phyloP scores from a whole-genome alignment of 37 sponge, comb jelly and placozoan species.

The Haliclona indistincta region DNA sequence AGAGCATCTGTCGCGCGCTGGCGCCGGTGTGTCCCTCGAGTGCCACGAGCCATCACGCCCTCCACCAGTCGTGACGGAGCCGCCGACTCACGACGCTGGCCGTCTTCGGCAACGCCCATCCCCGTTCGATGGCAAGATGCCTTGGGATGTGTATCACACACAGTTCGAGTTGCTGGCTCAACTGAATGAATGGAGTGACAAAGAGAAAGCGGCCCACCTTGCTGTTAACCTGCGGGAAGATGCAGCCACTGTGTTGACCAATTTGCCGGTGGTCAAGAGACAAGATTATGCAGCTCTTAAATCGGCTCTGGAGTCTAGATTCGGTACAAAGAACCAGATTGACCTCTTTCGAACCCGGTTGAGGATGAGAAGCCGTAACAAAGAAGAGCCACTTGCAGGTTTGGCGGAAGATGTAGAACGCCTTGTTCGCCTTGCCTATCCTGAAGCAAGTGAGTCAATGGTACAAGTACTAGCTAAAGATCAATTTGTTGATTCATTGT shows the following conservation, averaged over 20 bases:
- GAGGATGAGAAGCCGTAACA: background rate
- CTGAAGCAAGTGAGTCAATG: constrained; percentile 6
- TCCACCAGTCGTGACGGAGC: no score
- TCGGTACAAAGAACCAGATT: constrained; percentile 24
- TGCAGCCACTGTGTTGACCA: constrained; percentile 1
- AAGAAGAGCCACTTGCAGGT: constrained; percentile 22
- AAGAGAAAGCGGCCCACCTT: constrained; percentile 17
- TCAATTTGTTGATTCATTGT: constrained; percentile 26
- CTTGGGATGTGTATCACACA: constrained; percentile 23
- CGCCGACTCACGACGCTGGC: background rate
- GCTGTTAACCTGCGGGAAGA: constrained; percentile 16
- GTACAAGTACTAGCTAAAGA: constrained; percentile 33
- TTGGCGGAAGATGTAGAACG: constrained; percentile 22
- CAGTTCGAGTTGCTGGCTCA: constrained; percentile 34
- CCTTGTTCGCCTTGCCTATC: constrained; percentile 26
- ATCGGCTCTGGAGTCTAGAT: constrained; percentile 15
- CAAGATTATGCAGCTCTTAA: constrained; percentile 12
- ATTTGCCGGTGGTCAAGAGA: background rate
- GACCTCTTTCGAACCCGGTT: constrained; percentile 8
- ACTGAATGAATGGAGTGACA: constrained; percentile 7
- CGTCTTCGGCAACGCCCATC: constrained; percentile 6
- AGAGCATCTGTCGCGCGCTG: no score
- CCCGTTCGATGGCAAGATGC: constrained; percentile 3
- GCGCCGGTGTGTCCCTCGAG: no score
- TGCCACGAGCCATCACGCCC: no score